A percentile compares a stretch with the other conserved stretches of the same genome.
phyloP scores from a whole-genome alignment of 2,797 vertebrate species.

The Protosalanx chinensis region DNA sequence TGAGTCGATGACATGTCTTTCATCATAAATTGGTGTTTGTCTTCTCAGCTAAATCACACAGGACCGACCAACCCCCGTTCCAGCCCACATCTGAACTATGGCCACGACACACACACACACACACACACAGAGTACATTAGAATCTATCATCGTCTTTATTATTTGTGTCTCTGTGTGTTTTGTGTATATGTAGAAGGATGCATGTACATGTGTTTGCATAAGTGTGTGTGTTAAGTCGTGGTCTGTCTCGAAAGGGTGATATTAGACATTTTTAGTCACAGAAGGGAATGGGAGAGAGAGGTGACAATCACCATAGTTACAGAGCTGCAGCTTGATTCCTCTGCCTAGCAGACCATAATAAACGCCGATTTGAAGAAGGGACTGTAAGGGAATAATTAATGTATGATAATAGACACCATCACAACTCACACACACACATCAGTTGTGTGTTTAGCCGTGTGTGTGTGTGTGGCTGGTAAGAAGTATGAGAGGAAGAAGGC shows the following conservation, averaged over 20 bases:
- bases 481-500: slow-evolving; percentile 29
- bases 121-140: not conserved
- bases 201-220: not conserved
- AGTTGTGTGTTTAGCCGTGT: slow-evolving; percentile 37
- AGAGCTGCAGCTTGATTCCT: slow-evolving; percentile 62
- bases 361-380: slow-evolving; percentile 59
- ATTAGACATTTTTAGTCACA: too few relatives aligned
- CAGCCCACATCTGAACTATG: not conserved
- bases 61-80: not conserved
- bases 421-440: slow-evolving; percentile 4
- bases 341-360: slow-evolving; percentile 71
- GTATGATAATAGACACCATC: slow-evolving; percentile 61
- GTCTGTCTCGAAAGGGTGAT: too few relatives aligned
- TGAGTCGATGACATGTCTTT: not conserved
- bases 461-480: slow-evolving; percentile 30
- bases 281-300: slow-evolving; percentile 45
- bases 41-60: slow-evolving; percentile 1
- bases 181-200: not conserved
- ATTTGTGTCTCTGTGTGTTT: not conserved
- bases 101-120: not conserved
- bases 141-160: not conserved
- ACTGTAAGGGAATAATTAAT: slow-evolving; percentile 71
- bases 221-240: not conserved
- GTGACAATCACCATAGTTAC: slow-evolving; percentile 67
- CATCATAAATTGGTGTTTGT: not conserved